Evolutionary conservation across 2,888 invertebrate species (phyloP).

Genomic region (Melieria picta): DNA sequence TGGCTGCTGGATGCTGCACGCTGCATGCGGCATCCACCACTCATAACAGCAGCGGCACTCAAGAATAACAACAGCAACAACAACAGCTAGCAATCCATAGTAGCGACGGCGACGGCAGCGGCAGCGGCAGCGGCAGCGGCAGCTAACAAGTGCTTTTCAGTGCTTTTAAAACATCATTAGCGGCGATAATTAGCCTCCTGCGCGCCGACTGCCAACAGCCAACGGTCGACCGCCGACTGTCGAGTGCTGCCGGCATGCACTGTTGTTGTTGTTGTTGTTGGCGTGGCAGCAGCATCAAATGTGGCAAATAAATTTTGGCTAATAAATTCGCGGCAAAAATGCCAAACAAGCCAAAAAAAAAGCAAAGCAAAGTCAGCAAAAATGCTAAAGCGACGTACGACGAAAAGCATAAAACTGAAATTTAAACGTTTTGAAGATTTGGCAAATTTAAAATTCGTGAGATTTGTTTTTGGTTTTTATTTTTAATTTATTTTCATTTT

Average conservation of each 20-base stretch:
- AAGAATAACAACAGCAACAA: too few relatives aligned
- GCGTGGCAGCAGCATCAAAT: neutral
- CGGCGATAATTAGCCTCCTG: conserved; percentile 57
- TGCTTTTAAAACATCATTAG: conserved; percentile 60
- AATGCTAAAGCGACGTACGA: conserved; percentile 52
- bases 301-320: conserved; percentile 2
- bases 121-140: conserved; percentile 19
- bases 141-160: conserved; percentile 31
- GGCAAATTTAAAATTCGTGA: conserved; percentile 58
- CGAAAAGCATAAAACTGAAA: too few relatives aligned
- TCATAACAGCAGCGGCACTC: too few relatives aligned
- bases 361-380: conserved; percentile 46
- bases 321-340: neutral
- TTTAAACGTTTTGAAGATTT: conserved; percentile 29
- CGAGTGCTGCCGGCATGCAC: conserved; percentile 6
- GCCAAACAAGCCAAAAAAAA: conserved; percentile 20
- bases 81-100: too few relatives aligned
- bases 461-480: conserved; percentile 44
- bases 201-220: conserved; percentile 50
- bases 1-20: conserved; percentile 29
- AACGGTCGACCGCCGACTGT: conserved; percentile 10
- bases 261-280: conserved; percentile 4
- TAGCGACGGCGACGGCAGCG: neutral
- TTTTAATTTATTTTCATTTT: too few relatives aligned
- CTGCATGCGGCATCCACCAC: conserved; percentile 1